Evolutionary conservation across 2,888 invertebrate genomes (phyloP), one percentile per base, ranked within the genome.

Genomic region (Fragum sueziense): DNA sequence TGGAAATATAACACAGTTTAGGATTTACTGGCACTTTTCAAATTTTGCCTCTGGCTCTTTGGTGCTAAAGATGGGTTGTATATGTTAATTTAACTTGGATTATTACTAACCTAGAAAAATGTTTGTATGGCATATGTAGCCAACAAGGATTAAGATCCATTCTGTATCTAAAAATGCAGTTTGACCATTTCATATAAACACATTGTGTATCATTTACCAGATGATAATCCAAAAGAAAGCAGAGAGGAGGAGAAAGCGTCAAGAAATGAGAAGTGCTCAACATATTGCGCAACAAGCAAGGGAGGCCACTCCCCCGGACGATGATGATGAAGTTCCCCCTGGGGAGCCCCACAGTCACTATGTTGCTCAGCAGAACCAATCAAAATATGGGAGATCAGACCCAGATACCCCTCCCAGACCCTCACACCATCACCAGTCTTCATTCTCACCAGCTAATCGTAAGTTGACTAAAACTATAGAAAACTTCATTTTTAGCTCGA

Each of bases 141-240:
- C n/a, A n/a, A n/a, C n/a, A n/a, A n/a, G n/a, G n/a, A n/a, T n/a
- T n/a, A n/a, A n/a, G n/a, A n/a, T n/a, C n/a, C n/a, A n/a, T n/a
- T n/a, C n/a, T n/a, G n/a, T n/a, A n/a, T n/a, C n/a, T n/a, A n/a
- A n/a, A n/a, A n/a, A n/a, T n/a, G n/a, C n/a, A n/a, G n/a, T n/a
- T n/a, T n/a, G n/a, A n/a, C n/a, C n/a, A n/a, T n/a, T n/a, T n/a
- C n/a, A n/a, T n/a, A n/a, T n/a, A n/a, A n/a, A n/a, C n/a, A n/a
- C n/a, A n/a, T n/a, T n/a, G n/a, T n/a, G n/a, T 57, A 22, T 57
- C 57, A 2, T 4, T 11, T 57, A 2, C 2, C 25, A 92, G 92
- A 92, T 92, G 92, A 92, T 93, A 27, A 89, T 91, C 85, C 90
- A 91, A 72, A 92, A 92, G 88, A 93, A 92, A 79, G 87, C 91